A percentile compares a stretch with the other conserved stretches of the same genome.
These are phyloP conservation scores for Penaeus japonicus DNA, from an alignment of 1,140 invertebrate species.

Conservation along the genomic window DNA sequence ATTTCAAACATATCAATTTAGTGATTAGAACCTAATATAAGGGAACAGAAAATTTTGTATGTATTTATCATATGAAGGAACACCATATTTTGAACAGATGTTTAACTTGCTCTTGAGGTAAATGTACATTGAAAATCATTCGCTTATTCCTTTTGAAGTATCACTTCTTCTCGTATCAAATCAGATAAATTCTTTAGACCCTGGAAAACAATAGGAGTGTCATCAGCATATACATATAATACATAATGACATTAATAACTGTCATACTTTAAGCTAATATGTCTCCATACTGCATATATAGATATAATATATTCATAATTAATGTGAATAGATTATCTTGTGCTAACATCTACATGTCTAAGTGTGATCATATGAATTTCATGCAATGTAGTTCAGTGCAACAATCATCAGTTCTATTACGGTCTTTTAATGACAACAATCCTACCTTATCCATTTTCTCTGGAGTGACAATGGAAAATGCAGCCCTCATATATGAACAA, in stretches of 20 bases:
- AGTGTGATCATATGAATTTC: too few species aligned
- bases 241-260: neutral
- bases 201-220: slow-evolving; percentile 19
- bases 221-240: neutral
- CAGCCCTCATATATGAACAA: slow-evolving; percentile 73
- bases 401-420: neutral
- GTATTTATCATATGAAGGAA: neutral
- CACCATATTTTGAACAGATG: neutral
- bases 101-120: neutral
- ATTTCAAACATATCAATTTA: too few species aligned
- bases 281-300: too few species aligned
- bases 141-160: neutral
- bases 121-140: neutral
- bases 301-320: too few species aligned
- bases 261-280: neutral
- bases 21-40: too few species aligned
- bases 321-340: too few species aligned
- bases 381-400: too few species aligned
- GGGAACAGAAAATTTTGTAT: too few species aligned
- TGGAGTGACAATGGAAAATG: slow-evolving; percentile 72
- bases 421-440: neutral
- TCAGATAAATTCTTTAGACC: slow-evolving; percentile 32
- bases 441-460: slow-evolving; percentile 72
- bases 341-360: too few species aligned
- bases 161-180: slow-evolving; percentile 38